A percentile compares a stretch with the other conserved stretches of the same genome.
Evolutionary conservation across 2,797 vertebrate genomes (phyloP).

Genomic region (Typhlichthys subterraneus): DNA sequence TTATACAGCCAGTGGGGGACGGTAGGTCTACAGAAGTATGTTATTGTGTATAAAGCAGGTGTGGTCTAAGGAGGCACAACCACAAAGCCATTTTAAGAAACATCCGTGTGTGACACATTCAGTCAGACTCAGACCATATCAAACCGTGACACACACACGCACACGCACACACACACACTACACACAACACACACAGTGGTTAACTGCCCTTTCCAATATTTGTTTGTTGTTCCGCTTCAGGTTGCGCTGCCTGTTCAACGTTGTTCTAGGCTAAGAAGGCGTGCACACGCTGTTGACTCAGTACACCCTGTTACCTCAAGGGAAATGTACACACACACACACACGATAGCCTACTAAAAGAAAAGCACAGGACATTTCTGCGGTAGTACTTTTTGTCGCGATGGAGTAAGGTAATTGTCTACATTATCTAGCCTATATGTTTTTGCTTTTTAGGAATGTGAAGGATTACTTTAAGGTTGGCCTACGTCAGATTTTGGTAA

Average conservation of each 20-base stretch:
- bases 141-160: not conserved
- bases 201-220: not conserved
- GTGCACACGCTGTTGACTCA: slow-evolving; percentile 53
- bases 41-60: slow-evolving; percentile 70
- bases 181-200: not conserved
- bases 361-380: slow-evolving; percentile 21
- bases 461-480: not conserved
- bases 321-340: slow-evolving; percentile 1
- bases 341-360: too few relatives aligned
- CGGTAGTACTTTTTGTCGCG: slow-evolving; percentile 41
- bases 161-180: not conserved
- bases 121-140: not conserved
- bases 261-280: slow-evolving; percentile 44
- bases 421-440: not conserved
- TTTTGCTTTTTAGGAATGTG: not conserved
- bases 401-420: slow-evolving; percentile 48
- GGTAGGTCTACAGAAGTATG: slow-evolving; percentile 25
- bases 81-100: slow-evolving; percentile 46
- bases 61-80: slow-evolving; percentile 46
- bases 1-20: slow-evolving; percentile 20
- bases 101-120: slow-evolving; percentile 51
- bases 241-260: slow-evolving; percentile 22
- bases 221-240: slow-evolving; percentile 43
- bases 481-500: not conserved
- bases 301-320: slow-evolving; percentile 22